A percentile compares a stretch with the other conserved stretches of the same genome.
Evolutionary conservation across 1,140 invertebrate species (phyloP).

Genomic region (Eurytemora carolleeae): DNA sequence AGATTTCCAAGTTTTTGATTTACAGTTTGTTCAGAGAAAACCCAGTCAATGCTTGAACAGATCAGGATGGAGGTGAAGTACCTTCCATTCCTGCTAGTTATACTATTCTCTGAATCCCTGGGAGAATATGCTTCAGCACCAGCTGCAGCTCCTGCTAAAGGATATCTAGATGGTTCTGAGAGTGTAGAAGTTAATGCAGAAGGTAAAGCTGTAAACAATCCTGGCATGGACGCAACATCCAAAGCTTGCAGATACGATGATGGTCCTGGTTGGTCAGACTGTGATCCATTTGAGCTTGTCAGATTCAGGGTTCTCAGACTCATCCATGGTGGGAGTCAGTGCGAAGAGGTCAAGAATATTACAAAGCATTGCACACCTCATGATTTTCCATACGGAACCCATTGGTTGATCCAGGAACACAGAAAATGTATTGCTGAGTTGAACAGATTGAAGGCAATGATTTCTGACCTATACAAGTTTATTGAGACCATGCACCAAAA

Average conservation of each 20-base stretch:
- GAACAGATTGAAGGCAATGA: slow-evolving; percentile 5
- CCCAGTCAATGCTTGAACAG: too few species aligned
- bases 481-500: slow-evolving; percentile 1
- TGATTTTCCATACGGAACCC: slow-evolving; percentile 3
- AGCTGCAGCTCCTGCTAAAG: too few species aligned
- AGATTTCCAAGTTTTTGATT: too few species aligned
- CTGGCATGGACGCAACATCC: neutral
- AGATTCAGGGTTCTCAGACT: neutral
- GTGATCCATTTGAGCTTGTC: slow-evolving; percentile 9
- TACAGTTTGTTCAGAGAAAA: too few species aligned
- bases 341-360: slow-evolving; percentile 13
- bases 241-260: slow-evolving; percentile 11
- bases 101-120: too few species aligned
- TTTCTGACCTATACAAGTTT: slow-evolving; percentile 4
- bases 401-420: slow-evolving; percentile 6
- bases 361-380: slow-evolving; percentile 9
- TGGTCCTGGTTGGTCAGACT: neutral
- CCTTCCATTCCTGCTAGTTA: too few species aligned
- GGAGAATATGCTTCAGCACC: too few species aligned
- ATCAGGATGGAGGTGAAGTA: too few species aligned
- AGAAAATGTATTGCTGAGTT: slow-evolving; percentile 12
- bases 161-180: too few species aligned
- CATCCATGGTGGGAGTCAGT: slow-evolving; percentile 5
- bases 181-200: too few species aligned
- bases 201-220: too few species aligned